phyloP scores from a whole-genome alignment of 2,113 vertebrate species.

The Crotalus viridis region DNA sequence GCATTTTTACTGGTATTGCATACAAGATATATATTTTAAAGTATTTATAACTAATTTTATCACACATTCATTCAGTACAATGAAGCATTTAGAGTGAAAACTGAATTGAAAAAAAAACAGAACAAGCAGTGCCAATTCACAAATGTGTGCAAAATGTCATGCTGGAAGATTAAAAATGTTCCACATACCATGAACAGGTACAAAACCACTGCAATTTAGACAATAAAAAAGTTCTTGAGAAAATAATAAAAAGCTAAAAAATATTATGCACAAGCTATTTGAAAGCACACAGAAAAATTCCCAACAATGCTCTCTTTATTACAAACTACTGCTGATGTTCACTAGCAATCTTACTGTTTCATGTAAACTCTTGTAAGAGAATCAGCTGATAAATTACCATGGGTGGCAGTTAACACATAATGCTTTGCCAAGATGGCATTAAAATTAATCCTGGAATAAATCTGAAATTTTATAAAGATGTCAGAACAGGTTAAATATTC shows the following conservation, averaged over 20 bases:
- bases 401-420: constrained; percentile 3
- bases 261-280: constrained; percentile 42
- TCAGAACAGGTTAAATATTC: background rate
- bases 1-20: background rate
- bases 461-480: background rate
- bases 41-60: background rate
- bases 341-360: background rate
- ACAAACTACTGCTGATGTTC: constrained; percentile 3
- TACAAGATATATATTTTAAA: background rate
- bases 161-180: constrained; percentile 56
- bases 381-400: background rate
- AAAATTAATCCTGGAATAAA: constrained; percentile 6
- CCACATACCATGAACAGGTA: constrained; percentile 60
- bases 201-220: constrained; percentile 59
- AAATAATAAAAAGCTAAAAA: constrained; percentile 62
- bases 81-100: constrained; percentile 33
- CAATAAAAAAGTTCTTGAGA: constrained; percentile 64
- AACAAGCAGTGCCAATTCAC: constrained; percentile 43
- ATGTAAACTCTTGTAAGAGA: background rate
- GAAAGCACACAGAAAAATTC: constrained; percentile 14
- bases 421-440: background rate
- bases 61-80: constrained; percentile 60
- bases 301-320: background rate
- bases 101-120: constrained; percentile 20
- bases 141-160: constrained; percentile 55